Evolutionary conservation across 2,113 vertebrate species (phyloP), one percentile per base, ranked within the genome.

Genomic region (Corythornis cristatus): DNA sequence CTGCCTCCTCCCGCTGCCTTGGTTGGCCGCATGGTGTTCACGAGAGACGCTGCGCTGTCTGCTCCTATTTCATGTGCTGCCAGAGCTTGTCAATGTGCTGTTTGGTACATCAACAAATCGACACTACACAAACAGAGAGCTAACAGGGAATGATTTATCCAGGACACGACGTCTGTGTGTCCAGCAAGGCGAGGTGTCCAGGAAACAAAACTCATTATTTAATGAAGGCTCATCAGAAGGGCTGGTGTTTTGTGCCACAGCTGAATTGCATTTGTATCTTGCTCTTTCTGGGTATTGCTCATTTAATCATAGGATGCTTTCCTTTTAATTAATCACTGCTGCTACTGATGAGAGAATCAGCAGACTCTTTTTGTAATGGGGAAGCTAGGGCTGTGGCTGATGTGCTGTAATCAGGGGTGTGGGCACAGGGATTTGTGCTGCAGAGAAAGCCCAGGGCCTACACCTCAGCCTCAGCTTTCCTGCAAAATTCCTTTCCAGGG

Each of bases 71-170:
- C 19, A 2, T 33, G n/a, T 48, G 87, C 93, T 95, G 91, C 93
- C 94, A 91, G 68, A 71, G 21, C 79, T 22, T n/a, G 64, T 91
- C 89, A 74, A 16, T 43, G 57, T 61, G 83, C 89, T 29, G 11
- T 22, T 61, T 58, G 51, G 79, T 93, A 23, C 83, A 51, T 83
- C 94, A 89, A 60, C 91, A 83, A n/a, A 88, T 86, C 8, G 29
- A 91, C 78, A 6, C 68, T 22, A 14, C 33, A 2, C 93, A 77
- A 84, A 76, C 75, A 64, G 78, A 45, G 67, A 43, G 84, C 91
- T 94, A 93, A 92, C 94, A 88, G 75, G 72, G 87, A 62, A 60
- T 92, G 96, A 95, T 96, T 89, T 95, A 95, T 93, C 94, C 89
- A 93, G 95, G 95, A 74, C 94, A 50, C 31, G 61, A 26, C 2